Evolutionary conservation across 2,797 vertebrate genomes (phyloP).

Genomic region (Prunella strophiata): DNA sequence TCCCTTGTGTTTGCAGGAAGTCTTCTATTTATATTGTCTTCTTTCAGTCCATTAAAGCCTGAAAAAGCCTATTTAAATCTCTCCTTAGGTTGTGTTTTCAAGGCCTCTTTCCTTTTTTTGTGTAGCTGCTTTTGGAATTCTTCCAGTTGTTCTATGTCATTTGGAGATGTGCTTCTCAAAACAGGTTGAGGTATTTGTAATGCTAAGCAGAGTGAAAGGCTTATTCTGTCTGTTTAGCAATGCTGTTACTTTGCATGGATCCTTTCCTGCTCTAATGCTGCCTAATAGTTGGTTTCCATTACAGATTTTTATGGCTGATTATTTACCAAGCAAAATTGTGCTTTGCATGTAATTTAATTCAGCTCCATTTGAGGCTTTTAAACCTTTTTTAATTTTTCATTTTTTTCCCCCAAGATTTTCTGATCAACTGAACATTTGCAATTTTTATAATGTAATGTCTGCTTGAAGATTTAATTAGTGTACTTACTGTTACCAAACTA

Average conservation of each 20-base stretch:
- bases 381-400: not conserved
- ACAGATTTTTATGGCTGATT: not conserved
- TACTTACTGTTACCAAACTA: not conserved
- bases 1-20: not conserved
- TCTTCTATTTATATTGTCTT: not conserved
- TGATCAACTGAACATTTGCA: not conserved
- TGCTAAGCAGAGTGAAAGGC: not conserved
- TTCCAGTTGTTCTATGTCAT: not conserved
- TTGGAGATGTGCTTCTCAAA: constrained; percentile 27
- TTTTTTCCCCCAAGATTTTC: not conserved
- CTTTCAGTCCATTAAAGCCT: not conserved
- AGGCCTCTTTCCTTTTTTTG: not conserved
- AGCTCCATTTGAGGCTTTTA: not conserved
- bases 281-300: constrained; percentile 25
- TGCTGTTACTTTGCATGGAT: not conserved
- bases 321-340: not conserved
- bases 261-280: not conserved
- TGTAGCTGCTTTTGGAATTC: not conserved
- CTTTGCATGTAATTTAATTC: not conserved
- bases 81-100: not conserved
- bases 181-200: constrained; percentile 16
- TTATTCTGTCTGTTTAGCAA: not conserved
- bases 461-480: not conserved
- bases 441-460: not conserved
- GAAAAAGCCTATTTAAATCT: not conserved